Percentiles rank a stretch among this genome's conserved stretches.
Evolutionary conservation across 1,140 invertebrate species (phyloP).

Genomic region (Listronotus bonariensis): DNA sequence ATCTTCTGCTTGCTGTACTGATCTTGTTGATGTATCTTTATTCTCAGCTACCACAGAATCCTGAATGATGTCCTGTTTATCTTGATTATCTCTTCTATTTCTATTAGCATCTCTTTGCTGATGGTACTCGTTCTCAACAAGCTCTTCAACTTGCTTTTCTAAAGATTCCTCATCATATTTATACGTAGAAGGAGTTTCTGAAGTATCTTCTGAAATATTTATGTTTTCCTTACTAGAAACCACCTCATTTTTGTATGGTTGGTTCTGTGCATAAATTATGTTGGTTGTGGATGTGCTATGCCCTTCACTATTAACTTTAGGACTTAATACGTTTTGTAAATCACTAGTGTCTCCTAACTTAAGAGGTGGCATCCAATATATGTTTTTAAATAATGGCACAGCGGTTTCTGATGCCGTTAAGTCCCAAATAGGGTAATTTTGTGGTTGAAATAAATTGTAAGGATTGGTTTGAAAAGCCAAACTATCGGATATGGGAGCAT

Average conservation of each 20-base stretch:
- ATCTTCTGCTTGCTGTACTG: background rate
- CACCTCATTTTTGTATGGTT: too few species aligned
- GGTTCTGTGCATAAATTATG: too few species aligned
- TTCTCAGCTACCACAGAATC: background rate
- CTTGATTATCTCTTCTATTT: slow-evolving; percentile 2
- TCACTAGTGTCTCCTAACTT: background rate
- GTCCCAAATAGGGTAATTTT: background rate
- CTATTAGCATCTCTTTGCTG: background rate
- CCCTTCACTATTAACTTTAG: too few species aligned
- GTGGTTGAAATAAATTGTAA: background rate
- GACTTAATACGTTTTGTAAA: background rate
- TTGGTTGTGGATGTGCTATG: too few species aligned
- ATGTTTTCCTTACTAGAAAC: background rate
- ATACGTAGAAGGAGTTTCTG: background rate
- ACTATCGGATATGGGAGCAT: too few species aligned
- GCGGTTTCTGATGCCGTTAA: background rate
- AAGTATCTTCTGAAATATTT: background rate
- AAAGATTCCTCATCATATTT: background rate
- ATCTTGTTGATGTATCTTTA: background rate
- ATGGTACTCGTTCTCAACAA: slow-evolving; percentile 4
- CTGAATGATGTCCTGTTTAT: background rate
- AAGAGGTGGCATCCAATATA: background rate
- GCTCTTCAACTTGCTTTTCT: slow-evolving; percentile 6
- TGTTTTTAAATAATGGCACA: slow-evolving; percentile 3
- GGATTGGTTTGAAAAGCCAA: background rate